phyloP scores from a whole-genome alignment of 2,797 vertebrate genomes.

The Bradypodion pumilum region DNA sequence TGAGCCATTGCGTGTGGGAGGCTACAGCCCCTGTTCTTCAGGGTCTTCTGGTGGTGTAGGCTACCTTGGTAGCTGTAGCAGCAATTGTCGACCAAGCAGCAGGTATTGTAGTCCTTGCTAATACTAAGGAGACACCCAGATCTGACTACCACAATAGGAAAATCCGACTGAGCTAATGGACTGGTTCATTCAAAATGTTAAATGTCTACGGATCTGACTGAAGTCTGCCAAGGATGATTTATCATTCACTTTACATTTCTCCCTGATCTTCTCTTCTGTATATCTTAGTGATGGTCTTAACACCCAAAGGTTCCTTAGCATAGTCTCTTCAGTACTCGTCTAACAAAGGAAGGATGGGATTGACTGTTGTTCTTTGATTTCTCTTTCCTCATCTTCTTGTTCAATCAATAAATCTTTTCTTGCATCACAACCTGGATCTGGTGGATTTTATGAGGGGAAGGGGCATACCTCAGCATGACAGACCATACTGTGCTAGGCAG shows the following conservation, averaged over 20 bases:
- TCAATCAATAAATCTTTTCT: neutral
- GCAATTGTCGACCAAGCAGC: neutral
- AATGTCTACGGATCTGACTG: neutral
- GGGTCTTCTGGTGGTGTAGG: neutral
- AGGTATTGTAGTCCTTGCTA: neutral
- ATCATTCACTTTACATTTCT: neutral
- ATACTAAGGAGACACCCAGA: neutral
- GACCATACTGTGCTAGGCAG: neutral
- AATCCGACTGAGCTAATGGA: neutral
- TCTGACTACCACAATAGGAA: neutral
- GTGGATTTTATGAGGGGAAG: neutral
- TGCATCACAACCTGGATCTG: neutral
- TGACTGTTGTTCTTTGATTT: too few species aligned
- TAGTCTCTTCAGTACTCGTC: neutral
- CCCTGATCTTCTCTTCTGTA: neutral
- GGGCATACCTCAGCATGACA: neutral
- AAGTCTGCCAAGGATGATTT: neutral
- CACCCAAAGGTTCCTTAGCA: too few species aligned
- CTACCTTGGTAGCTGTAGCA: neutral
- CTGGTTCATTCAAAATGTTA: neutral
- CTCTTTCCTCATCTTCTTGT: neutral
- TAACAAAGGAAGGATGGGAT: neutral
- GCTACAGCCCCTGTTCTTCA: neutral
- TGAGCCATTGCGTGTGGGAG: neutral
- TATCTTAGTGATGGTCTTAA: neutral